A percentile compares a stretch with the other conserved stretches of the same genome.
These are phyloP conservation scores for Antennarius striatus DNA, from an alignment of 2,113 vertebrate genomes.

Conservation along the genomic window DNA sequence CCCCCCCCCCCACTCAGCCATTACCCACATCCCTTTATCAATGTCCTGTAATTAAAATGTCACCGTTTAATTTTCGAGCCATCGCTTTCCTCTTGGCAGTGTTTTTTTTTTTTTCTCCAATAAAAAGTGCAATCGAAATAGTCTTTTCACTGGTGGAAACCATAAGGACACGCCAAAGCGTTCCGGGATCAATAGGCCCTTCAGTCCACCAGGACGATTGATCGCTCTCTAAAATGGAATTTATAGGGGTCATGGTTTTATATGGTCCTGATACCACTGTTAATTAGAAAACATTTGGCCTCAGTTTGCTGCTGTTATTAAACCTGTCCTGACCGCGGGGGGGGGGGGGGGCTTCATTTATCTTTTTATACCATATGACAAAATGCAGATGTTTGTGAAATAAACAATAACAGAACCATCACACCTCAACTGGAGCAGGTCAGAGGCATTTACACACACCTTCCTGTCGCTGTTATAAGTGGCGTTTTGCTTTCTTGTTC, in stretches of 20 bases:
- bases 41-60: slow-evolving; percentile 97
- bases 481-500: too few relatives aligned
- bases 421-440: too few relatives aligned
- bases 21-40: slow-evolving; percentile 85
- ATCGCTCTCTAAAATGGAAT: slow-evolving; percentile 92
- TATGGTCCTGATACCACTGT: slow-evolving; percentile 90
- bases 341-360: slow-evolving; percentile 82
- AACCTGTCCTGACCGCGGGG: slow-evolving; percentile 82
- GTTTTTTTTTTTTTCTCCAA: slow-evolving; percentile 86
- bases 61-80: slow-evolving; percentile 90
- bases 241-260: slow-evolving; percentile 94
- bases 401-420: too few relatives aligned
- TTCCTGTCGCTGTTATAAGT: too few relatives aligned
- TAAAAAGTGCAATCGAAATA: slow-evolving; percentile 90
- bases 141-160: slow-evolving; percentile 81
- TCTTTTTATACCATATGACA: slow-evolving; percentile 76
- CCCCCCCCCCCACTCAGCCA: slow-evolving; percentile 77
- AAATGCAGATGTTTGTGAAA: slow-evolving; percentile 9
- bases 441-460: neutral
- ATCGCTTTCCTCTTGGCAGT: slow-evolving; percentile 82
- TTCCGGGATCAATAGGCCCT: slow-evolving; percentile 83
- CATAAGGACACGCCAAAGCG: slow-evolving; percentile 57
- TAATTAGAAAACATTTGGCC: slow-evolving; percentile 92
- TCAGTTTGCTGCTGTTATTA: slow-evolving; percentile 89
- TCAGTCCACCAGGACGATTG: slow-evolving; percentile 84